Base-by-base conservation (phyloP, 2,888 invertebrate species). In the Cheilosia pagana region DNA sequence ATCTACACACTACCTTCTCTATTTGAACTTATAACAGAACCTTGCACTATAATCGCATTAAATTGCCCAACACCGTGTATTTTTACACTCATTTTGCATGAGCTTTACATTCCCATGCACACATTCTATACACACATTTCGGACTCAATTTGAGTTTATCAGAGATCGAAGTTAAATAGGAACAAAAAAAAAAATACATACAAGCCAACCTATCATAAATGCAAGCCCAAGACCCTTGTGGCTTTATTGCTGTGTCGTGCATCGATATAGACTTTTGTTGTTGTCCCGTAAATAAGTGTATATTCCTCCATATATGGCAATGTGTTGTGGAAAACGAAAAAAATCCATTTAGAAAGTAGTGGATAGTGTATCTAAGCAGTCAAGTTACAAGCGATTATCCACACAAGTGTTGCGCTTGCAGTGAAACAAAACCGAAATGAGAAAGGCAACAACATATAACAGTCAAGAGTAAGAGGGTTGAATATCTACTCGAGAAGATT, bases 1-100 rank as follows among this genome's bases (percentile, higher is more conserved):
- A 35, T 35, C 28, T 52, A 48, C 39, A 57, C 55, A 14, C 31
- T 10, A 50, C 50, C 50, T n/a, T 14, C 19, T 23, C 16, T 45
- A 8, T 45, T 45, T 7, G 0, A 45, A 23, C 8, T 39, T 55
- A 72, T 55, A 72, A 52, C 65, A 71, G 60, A 77, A 71, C 52
- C 78, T 65, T 78, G 72, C 72, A 72, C 62, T 77, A 50, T 72
- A 82, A 82, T 82, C 77, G 77, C 67, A 82, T 77, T 82, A 72
- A 72, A 72, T 77, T 68, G 72, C 3, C 35, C 67, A 82, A 43
- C 77, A 62, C 55, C 48, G 67, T 62, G 31, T 57, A 39, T 50
- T 63, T 71, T 31, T 50, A 41, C 55, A 65, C 71, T 35, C 55
- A 57, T 57, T 78, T 62, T 43, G 23, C 71, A 45, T n/a, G n/a